Evolutionary conservation across 2,113 vertebrate genomes (phyloP).

Genomic region (Chloebia gouldiae): DNA sequence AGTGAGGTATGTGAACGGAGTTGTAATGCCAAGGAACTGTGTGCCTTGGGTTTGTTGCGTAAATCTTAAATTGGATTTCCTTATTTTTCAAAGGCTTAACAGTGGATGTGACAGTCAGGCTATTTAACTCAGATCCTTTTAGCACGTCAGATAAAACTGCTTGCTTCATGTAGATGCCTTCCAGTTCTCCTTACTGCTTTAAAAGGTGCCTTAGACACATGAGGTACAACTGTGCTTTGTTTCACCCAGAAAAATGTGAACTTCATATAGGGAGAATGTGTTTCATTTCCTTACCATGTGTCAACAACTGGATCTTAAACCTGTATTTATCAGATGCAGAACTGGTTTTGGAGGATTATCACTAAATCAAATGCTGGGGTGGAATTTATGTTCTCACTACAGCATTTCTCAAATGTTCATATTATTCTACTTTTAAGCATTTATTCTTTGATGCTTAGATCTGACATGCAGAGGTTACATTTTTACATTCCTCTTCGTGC

Average conservation of each 20-base stretch:
- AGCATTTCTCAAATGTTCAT: neutral
- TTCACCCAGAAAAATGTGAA: conserved; percentile 50
- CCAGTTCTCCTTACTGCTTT: neutral
- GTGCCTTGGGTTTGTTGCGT: neutral
- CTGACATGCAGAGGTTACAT: neutral
- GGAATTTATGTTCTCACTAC: conserved; percentile 5
- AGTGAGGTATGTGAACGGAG: neutral
- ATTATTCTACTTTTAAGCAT: neutral
- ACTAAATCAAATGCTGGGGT: conserved; percentile 31
- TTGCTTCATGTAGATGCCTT: neutral
- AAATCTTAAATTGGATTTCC: conserved; percentile 5
- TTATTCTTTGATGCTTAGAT: conserved; percentile 34
- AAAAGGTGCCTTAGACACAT: neutral
- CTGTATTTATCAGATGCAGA: conserved; percentile 52
- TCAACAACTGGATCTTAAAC: conserved; percentile 55
- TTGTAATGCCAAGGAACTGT: neutral
- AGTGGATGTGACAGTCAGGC: neutral
- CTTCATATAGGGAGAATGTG: conserved; percentile 54
- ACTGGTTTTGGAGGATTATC: conserved; percentile 51
- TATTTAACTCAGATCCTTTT: conserved; percentile 3
- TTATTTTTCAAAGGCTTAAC: conserved; percentile 13
- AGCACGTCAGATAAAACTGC: neutral
- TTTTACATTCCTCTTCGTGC: neutral
- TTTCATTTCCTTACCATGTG: conserved; percentile 65
- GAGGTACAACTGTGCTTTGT: conserved; percentile 40